Evolutionary conservation across 2,888 invertebrate genomes (phyloP).

Genomic region (Boloria euphrosyne): DNA sequence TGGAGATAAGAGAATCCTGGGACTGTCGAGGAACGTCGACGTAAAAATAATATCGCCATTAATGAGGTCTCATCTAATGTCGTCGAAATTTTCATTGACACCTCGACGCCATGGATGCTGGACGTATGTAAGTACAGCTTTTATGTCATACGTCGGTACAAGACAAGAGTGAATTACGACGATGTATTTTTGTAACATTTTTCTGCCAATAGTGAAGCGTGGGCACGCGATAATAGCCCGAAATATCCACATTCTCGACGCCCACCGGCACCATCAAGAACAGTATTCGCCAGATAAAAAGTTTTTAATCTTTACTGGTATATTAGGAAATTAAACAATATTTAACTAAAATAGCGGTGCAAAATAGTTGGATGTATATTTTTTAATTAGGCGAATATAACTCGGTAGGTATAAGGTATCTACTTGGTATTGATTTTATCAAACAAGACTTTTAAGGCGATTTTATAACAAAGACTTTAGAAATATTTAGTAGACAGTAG

Average conservation of each 20-base stretch:
- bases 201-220: slow-evolving; percentile 72
- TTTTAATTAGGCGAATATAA: too few species aligned
- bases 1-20: slow-evolving; percentile 55
- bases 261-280: slow-evolving; percentile 67
- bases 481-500: too few species aligned
- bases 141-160: slow-evolving; percentile 58
- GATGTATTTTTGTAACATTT: slow-evolving; percentile 71
- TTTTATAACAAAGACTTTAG: too few species aligned
- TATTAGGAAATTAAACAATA: slow-evolving; percentile 11
- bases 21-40: slow-evolving; percentile 46
- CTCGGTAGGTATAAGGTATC: too few species aligned
- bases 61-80: slow-evolving; percentile 19
- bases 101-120: background rate
- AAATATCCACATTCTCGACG: slow-evolving; percentile 72
- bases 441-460: too few species aligned
- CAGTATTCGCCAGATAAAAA: slow-evolving; percentile 65
- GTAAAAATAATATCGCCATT: slow-evolving; percentile 30
- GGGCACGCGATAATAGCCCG: slow-evolving; percentile 72
- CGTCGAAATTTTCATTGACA: slow-evolving; percentile 24
- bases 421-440: too few species aligned
- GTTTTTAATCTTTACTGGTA: slow-evolving; percentile 50
- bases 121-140: slow-evolving; percentile 39
- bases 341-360: background rate
- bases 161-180: slow-evolving; percentile 61
- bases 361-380: background rate